phyloP scores from a whole-genome alignment of 2,888 invertebrate genomes.

The Habrosyne pyritoides region DNA sequence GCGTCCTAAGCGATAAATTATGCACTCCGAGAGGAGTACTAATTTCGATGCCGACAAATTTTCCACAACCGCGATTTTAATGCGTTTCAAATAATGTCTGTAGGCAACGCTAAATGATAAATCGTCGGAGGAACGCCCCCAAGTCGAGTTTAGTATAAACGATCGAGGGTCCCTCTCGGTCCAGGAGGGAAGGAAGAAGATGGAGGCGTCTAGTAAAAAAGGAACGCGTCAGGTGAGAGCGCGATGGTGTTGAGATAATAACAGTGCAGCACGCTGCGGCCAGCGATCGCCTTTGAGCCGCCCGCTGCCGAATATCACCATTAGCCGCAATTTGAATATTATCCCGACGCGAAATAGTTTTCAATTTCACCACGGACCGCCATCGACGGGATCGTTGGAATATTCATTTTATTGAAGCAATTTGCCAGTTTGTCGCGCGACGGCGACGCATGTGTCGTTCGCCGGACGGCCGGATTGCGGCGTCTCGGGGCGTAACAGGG shows the following conservation, averaged over 20 bases:
- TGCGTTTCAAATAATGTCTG: constrained; percentile 83
- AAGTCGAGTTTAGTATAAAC: constrained; percentile 73
- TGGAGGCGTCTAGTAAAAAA: constrained; percentile 75
- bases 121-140: constrained; percentile 79
- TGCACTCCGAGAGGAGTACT: constrained; percentile 76
- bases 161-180: constrained; percentile 61
- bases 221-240: constrained; percentile 76
- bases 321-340: constrained; percentile 73
- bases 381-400: constrained; percentile 27
- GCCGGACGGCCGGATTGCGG: constrained; percentile 57
- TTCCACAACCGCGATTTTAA: constrained; percentile 81
- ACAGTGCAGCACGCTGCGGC: constrained; percentile 69
- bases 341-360: constrained; percentile 59
- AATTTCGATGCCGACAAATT: constrained; percentile 83
- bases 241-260: constrained; percentile 83
- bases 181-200: constrained; percentile 61
- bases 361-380: constrained; percentile 48
- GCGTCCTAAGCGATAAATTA: constrained; percentile 78
- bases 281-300: constrained; percentile 65
- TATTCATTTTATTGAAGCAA: constrained; percentile 8
- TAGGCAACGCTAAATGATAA: constrained; percentile 83
- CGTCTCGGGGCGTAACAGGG: constrained; percentile 54
- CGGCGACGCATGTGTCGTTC: constrained; percentile 53
- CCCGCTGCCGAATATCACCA: constrained; percentile 74
- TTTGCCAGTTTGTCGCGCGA: constrained; percentile 18